Base-by-base conservation (phyloP, 2,888 invertebrate genomes). In the Mimachlamys varia region DNA sequence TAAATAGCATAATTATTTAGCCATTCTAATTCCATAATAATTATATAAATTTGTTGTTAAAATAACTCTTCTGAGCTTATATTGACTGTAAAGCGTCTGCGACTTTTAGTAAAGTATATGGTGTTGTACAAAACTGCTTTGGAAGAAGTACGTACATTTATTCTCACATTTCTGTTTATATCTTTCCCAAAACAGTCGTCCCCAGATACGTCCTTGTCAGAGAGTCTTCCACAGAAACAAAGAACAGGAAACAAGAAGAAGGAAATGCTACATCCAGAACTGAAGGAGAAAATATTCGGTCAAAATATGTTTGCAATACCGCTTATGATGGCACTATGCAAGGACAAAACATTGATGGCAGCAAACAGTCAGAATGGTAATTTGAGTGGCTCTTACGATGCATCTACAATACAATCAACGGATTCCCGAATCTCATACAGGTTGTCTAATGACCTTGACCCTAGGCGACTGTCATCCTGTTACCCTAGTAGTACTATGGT, bases 311-410 rank as follows among this genome's bases (percentile, higher is more conserved):
- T 95, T 1, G 92, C 93, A 50, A 97, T 99, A 96, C 99, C 99
- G 37, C 97, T 99, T 92, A 99, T 99, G 96, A 98, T 98, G 92
- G 99, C 99, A 22, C 97, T 99, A 94, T 99, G 99, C 97, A 99
- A 99, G 96, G 99, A 99, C 97, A 98, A 98, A 91, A 98, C 98
- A 92, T 97, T 99, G 95, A 97, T 96, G 93, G 93, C 94, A 27
- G 91, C 93, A 50, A 93, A 94, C 90, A 94, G 94, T 90, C 93
- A 92, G 50, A 92, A 93, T 17, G 93, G 93, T 38, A 93, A 94
- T 89, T 92, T 94, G 5, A 92, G 91, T 19, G 93, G 94, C 87
- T 94, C 94, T 0, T 94, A 94, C 87, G 95, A 95, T 89, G 94
- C 94, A 89, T 94, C 94, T 22, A 95, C 95, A 2, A 93, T 95